Conservation (phyloP, 1,140 invertebrate species). For the Drosophila subpulchrella region DNA sequence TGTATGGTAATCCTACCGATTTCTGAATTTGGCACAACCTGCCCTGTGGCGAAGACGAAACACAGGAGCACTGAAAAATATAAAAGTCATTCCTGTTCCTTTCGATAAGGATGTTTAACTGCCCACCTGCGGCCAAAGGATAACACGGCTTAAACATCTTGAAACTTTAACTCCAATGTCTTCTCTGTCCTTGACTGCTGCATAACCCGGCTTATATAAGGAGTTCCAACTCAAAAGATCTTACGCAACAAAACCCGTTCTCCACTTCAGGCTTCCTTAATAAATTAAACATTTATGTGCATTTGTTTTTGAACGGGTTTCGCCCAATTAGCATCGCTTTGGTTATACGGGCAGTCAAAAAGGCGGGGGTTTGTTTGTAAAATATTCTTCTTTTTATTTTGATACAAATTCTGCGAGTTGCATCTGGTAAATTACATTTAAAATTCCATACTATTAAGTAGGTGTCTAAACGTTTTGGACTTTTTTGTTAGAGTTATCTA, state of each 20-base stretch:
- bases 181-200: slow-evolving; percentile 56
- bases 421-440: slow-evolving; percentile 66
- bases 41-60: slow-evolving; percentile 51
- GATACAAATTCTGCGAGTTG: slow-evolving; percentile 60
- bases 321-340: slow-evolving; percentile 46
- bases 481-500: slow-evolving; percentile 54
- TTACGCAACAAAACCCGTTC: slow-evolving; percentile 62
- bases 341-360: slow-evolving; percentile 11
- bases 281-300: slow-evolving; percentile 49
- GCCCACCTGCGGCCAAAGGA: slow-evolving; percentile 64
- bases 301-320: slow-evolving; percentile 48
- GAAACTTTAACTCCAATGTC: slow-evolving; percentile 30
- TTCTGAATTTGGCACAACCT: slow-evolving; percentile 72
- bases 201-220: slow-evolving; percentile 53
- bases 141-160: slow-evolving; percentile 62
- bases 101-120: neutral
- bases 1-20: slow-evolving; percentile 71
- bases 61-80: slow-evolving; percentile 63
- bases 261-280: slow-evolving; percentile 50
- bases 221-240: slow-evolving; percentile 1
- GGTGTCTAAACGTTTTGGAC: slow-evolving; percentile 56
- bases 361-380: slow-evolving; percentile 43
- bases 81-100: neutral
- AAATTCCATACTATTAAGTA: slow-evolving; percentile 49
- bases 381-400: slow-evolving; percentile 68